These are phyloP conservation scores for Cotesia typhae DNA, from an alignment of 1,140 invertebrate species.

Conservation along the genomic window DNA sequence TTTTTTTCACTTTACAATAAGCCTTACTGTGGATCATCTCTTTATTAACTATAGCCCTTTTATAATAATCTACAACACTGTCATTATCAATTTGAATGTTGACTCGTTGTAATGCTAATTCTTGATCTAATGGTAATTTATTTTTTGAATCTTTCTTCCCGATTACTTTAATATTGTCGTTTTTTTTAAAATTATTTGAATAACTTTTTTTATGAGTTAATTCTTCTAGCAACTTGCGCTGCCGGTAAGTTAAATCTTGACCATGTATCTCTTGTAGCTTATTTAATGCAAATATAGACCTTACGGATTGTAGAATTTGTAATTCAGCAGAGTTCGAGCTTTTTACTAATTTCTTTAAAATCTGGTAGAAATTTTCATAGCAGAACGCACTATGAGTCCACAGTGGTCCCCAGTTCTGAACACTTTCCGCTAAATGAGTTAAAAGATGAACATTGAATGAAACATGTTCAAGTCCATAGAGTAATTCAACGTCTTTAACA, in stretches of 20 bases:
- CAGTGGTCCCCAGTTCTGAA: constrained; percentile 41
- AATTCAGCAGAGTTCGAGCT: constrained; percentile 29
- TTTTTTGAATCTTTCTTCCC: too few relatives aligned
- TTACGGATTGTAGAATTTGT: constrained; percentile 31
- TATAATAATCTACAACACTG: neutral
- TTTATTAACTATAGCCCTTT: constrained; percentile 18
- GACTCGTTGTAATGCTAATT: too few relatives aligned
- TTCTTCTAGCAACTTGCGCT: constrained; percentile 5
- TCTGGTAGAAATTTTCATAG: constrained; percentile 37
- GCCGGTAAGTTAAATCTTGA: constrained; percentile 5
- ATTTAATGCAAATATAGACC: constrained; percentile 16
- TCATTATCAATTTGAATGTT: too few relatives aligned
- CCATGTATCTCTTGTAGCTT: constrained; percentile 17
- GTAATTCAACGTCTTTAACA: constrained; percentile 37
- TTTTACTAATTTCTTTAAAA: constrained; percentile 31
- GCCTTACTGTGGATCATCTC: constrained; percentile 23
- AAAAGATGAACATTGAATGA: constrained; percentile 47
- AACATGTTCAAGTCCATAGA: constrained; percentile 40
- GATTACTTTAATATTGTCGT: too few relatives aligned
- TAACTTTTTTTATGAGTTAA: neutral
- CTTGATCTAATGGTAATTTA: too few relatives aligned
- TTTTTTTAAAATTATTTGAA: too few relatives aligned
- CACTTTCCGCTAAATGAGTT: constrained; percentile 37
- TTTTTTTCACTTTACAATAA: constrained; percentile 10
- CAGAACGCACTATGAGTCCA: constrained; percentile 39